phyloP scores from a whole-genome alignment of 2,797 vertebrate genomes.

The Prionace glauca region DNA sequence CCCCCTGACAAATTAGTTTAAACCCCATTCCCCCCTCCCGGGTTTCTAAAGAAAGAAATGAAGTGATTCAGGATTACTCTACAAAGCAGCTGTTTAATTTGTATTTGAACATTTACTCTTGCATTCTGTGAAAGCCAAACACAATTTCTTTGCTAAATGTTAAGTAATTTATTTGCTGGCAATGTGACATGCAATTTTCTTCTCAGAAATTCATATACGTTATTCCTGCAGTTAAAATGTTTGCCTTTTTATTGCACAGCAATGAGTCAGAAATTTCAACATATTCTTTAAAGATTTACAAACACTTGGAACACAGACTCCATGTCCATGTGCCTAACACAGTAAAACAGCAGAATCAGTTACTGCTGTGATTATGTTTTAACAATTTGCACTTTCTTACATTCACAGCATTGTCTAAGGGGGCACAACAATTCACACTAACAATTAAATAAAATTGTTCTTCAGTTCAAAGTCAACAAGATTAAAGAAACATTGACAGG shows the following conservation, averaged over 20 bases:
- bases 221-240: background rate
- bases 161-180: background rate
- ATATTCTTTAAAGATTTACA: background rate
- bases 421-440: background rate
- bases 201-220: background rate
- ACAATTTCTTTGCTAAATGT: background rate
- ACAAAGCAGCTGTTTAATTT: background rate
- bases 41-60: background rate
- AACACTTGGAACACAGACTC: background rate
- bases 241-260: background rate
- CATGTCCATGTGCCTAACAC: background rate
- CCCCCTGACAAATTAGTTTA: no score
- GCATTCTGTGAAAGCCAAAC: no score
- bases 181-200: background rate
- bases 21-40: no score
- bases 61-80: background rate
- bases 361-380: background rate
- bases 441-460: no score
- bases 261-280: background rate
- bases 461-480: background rate
- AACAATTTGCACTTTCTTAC: background rate
- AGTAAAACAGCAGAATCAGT: background rate
- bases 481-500: background rate
- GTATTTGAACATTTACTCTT: background rate
- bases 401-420: background rate